Evolutionary conservation across 2,888 invertebrate species (phyloP).

Genomic region (Neoscelio sp.): DNA sequence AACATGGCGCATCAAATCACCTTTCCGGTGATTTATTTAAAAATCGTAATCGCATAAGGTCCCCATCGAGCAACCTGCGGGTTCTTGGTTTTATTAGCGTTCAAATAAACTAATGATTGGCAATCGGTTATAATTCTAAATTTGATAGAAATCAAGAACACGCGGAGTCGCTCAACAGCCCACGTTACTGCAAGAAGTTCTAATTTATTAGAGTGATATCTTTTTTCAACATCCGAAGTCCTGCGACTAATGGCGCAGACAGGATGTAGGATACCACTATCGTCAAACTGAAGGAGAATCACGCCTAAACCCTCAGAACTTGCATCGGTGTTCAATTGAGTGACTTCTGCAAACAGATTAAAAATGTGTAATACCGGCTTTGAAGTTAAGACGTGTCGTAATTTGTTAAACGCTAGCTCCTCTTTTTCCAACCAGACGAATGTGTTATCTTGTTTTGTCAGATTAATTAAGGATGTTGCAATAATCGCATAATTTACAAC

Average conservation of each 20-base stretch:
- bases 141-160: slow-evolving; percentile 54
- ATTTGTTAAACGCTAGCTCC: not conserved
- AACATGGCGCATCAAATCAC: slow-evolving; percentile 55
- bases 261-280: slow-evolving; percentile 17
- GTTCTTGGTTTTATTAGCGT: slow-evolving; percentile 58
- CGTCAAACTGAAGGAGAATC: slow-evolving; percentile 42
- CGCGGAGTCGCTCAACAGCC: slow-evolving; percentile 24
- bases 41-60: slow-evolving; percentile 51
- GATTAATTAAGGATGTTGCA: not conserved
- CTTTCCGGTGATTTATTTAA: slow-evolving; percentile 42
- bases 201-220: slow-evolving; percentile 68
- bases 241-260: slow-evolving; percentile 55
- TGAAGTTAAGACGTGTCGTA: not conserved
- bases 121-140: slow-evolving; percentile 69
- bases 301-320: slow-evolving; percentile 45
- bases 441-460: not conserved
- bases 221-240: slow-evolving; percentile 20
- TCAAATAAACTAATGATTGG: slow-evolving; percentile 66
- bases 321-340: slow-evolving; percentile 57
- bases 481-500: no score
- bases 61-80: no score
- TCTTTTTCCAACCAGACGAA: not conserved
- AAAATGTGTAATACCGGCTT: slow-evolving; percentile 18
- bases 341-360: slow-evolving; percentile 14
- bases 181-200: slow-evolving; percentile 57